Evolutionary conservation across 2,888 invertebrate genomes (phyloP).

Genomic region (Melanostoma mellinum): DNA sequence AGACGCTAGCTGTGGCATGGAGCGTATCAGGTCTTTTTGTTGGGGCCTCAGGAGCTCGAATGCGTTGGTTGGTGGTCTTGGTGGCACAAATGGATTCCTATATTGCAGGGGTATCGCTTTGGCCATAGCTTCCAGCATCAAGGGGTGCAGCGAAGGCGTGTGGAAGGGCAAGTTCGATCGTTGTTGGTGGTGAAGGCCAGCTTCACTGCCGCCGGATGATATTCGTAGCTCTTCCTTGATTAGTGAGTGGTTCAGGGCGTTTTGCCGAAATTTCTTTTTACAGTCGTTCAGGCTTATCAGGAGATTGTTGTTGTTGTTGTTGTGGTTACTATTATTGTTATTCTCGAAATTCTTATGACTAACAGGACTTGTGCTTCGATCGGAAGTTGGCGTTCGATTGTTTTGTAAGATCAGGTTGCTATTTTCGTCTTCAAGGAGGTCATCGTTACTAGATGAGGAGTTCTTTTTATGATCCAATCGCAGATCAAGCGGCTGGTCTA

Average conservation of each 20-base stretch:
- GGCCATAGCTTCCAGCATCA: constrained; percentile 88
- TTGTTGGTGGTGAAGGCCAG: constrained; percentile 73
- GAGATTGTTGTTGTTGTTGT: constrained; percentile 76
- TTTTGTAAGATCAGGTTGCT: constrained; percentile 87
- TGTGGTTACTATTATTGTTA: constrained; percentile 71
- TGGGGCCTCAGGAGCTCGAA: constrained; percentile 85
- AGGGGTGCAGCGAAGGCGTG: constrained; percentile 85
- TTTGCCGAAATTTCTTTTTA: constrained; percentile 70
- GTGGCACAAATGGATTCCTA: constrained; percentile 83
- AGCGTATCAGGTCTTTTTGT: constrained; percentile 75
- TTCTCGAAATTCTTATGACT: constrained; percentile 75
- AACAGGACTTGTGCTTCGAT: constrained; percentile 83
- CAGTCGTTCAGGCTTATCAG: constrained; percentile 67
- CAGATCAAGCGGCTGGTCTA: constrained; percentile 93
- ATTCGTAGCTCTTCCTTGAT: constrained; percentile 72
- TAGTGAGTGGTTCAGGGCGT: constrained; percentile 60
- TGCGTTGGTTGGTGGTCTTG: constrained; percentile 83
- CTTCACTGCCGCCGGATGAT: constrained; percentile 53
- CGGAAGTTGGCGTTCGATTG: constrained; percentile 65
- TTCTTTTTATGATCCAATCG: constrained; percentile 92
- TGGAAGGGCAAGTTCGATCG: constrained; percentile 75
- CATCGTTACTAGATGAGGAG: constrained; percentile 75
- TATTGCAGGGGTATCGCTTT: constrained; percentile 85
- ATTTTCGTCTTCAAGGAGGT: constrained; percentile 91
- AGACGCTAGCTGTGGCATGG: constrained; percentile 67